These are phyloP conservation scores for Urocitellus parryii DNA, from an alignment of 2,113 vertebrate species.

Conservation along the genomic window DNA sequence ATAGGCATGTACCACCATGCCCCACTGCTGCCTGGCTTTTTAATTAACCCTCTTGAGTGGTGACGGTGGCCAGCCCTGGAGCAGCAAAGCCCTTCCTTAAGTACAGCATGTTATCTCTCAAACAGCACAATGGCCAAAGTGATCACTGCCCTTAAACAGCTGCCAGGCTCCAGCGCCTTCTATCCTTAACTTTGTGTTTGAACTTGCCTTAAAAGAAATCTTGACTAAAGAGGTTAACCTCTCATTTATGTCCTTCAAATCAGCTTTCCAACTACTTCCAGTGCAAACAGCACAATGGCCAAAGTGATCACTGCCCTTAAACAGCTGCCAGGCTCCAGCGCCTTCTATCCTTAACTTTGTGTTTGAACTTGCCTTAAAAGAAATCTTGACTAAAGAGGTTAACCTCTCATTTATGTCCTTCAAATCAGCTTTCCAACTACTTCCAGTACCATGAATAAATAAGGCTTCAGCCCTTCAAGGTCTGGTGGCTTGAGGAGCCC, in stretches of 20 bases:
- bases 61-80: background rate
- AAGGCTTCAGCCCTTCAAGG: background rate
- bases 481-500: background rate
- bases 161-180: background rate
- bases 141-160: background rate
- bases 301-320: background rate
- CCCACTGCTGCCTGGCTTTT: background rate
- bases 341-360: background rate
- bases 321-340: background rate
- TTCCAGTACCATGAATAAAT: background rate
- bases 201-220: background rate
- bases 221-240: background rate
- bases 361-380: background rate
- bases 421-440: background rate
- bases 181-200: background rate
- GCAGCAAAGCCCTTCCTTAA: background rate
- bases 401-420: background rate
- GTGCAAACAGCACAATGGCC: background rate
- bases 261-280: background rate
- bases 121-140: background rate
- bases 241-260: background rate
- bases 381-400: background rate
- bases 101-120: background rate
- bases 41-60: background rate
- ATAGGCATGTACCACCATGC: too few relatives aligned